Evolutionary conservation across 1,140 invertebrate species (phyloP), one percentile per base, ranked within the genome.

Genomic region (Listronotus oregonensis): DNA sequence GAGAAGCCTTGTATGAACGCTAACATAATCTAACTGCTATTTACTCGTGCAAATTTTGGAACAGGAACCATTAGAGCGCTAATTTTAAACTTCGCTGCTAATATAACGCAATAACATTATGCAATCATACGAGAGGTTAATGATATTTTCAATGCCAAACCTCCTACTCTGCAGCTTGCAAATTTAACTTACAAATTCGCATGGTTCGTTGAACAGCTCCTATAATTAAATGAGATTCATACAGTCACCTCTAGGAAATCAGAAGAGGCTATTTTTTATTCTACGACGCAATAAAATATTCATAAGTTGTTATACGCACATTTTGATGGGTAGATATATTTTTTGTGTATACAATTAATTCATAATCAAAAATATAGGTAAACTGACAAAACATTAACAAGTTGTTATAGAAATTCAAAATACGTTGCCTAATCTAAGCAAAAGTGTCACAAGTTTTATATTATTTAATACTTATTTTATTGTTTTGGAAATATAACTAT

Each of bases 141-240:
- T 58, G 64, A 34, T 59, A 66, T 57, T 60, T 66, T 66, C 64
- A 66, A 66, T 66, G 64, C 64, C 64, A 66, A 55, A 52, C 64
- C 64, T 60, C 64, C 64, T 66, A 59, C 64, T 60, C 49, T 64
- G 62, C 62, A 64, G 55, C 44, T 47, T 59, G 55, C 64, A 60
- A 59, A 60, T 66, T 66, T 66, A 54, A 60, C 55, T 66, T 52
- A 57, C 64, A 66, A 60, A 66, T 59, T 66, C 11, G 42, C 11
- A 42, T 37, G 56, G 64, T 66, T 66, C 64, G 56, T 66, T 66
- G 64, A 66, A 59, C 64, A 66, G 46, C 47, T 47, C 56, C 43
- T 54, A 59, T 50, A 54, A 62, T 54, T 42, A 63, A 54, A 67
- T 54, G 59, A 63, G 56, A 59, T 59, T 59, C 56, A 49, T 59